These are phyloP conservation scores for Lamprologus lemairii DNA, from an alignment of 2,113 vertebrate genomes.

Conservation along the genomic window DNA sequence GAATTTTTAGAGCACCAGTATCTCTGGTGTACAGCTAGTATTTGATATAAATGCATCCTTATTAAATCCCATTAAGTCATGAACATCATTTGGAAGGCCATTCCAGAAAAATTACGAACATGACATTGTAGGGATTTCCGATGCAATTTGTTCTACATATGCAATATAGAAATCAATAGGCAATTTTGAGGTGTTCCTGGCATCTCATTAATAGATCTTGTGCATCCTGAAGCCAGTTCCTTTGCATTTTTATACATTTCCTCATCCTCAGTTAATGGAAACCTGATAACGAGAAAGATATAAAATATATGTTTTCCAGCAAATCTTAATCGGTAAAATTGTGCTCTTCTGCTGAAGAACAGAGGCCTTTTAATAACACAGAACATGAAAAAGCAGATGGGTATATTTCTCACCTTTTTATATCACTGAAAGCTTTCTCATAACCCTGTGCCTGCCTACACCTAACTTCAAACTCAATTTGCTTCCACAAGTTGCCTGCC, in stretches of 20 bases:
- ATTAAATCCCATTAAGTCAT: conserved; percentile 35
- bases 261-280: not conserved
- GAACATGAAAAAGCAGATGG: not conserved
- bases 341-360: not conserved
- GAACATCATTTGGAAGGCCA: conserved; percentile 16
- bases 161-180: conserved; percentile 38
- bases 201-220: conserved; percentile 31
- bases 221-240: not conserved
- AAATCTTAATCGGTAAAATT: not conserved
- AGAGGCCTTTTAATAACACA: not conserved
- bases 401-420: not conserved
- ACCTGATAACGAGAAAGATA: not conserved
- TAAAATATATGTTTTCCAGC: not conserved
- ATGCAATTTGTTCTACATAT: conserved; percentile 9
- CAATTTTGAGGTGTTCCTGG: conserved; percentile 30
- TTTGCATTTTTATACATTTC: not conserved
- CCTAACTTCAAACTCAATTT: not conserved
- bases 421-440: not conserved
- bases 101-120: conserved; percentile 4
- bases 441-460: not conserved
- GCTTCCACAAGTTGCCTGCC: conserved; percentile 2
- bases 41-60: conserved; percentile 39
- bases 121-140: not conserved
- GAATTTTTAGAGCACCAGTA: not conserved
- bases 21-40: conserved; percentile 16